These are phyloP conservation scores for Temnopleurus reevesii DNA, from an alignment of 53 echinoderm and acorn worm species.

Conservation along the genomic window DNA sequence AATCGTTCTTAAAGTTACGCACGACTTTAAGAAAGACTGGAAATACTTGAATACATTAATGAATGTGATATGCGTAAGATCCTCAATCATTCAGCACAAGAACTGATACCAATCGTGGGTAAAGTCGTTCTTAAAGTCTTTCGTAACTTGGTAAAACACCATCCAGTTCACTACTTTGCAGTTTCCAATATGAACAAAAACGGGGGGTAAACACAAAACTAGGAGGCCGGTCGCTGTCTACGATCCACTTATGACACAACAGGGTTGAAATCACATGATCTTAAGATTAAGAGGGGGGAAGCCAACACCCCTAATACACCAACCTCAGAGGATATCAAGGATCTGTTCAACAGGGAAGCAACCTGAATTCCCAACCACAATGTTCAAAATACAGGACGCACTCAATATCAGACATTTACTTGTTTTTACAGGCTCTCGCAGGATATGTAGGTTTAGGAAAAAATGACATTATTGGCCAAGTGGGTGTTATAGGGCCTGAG, in stretches of 20 bases:
- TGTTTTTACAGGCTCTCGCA: neutral
- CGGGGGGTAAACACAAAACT: neutral
- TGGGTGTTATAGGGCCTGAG: neutral
- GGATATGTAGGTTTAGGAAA: neutral
- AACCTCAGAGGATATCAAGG: conserved; percentile 22
- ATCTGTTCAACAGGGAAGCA: neutral
- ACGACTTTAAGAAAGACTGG: too few relatives aligned
- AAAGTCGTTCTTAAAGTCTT: too few relatives aligned
- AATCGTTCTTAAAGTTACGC: too few relatives aligned
- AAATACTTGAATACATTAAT: too few relatives aligned
- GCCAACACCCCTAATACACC: conserved; percentile 5
- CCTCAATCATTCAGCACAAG: too few relatives aligned
- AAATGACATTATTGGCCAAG: neutral
- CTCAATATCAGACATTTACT: neutral
- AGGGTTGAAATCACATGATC: conserved; percentile 5
- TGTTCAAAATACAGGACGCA: neutral
- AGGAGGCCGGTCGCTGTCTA: neutral
- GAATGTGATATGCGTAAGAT: too few relatives aligned
- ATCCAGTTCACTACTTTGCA: neutral
- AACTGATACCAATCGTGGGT: too few relatives aligned
- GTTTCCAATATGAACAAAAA: neutral
- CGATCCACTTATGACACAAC: neutral
- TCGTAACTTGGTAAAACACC: too few relatives aligned
- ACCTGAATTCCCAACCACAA: conserved; percentile 23
- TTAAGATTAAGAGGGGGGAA: neutral